Evolutionary conservation across 2,797 vertebrate species (phyloP).

Genomic region (Chromis chromis): DNA sequence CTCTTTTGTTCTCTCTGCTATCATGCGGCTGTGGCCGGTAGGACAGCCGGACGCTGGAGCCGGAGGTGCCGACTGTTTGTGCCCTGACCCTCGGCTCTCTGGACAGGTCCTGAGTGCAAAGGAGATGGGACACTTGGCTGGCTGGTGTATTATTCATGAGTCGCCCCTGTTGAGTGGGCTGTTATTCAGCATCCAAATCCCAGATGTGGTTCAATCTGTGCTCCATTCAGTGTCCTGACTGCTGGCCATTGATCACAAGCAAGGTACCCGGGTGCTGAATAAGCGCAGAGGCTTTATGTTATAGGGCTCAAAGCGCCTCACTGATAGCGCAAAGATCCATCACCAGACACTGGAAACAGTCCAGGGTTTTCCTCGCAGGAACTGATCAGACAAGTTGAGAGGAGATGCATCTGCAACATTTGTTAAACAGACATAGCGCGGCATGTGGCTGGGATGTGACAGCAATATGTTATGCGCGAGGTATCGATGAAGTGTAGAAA

Average conservation of each 20-base stretch:
- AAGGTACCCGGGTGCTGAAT: constrained; percentile 84
- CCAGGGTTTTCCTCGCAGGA: constrained; percentile 59
- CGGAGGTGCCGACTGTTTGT: constrained; percentile 48
- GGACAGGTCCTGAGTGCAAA: constrained; percentile 58
- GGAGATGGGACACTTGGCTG: constrained; percentile 58
- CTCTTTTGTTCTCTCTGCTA: constrained; percentile 25
- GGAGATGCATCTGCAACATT: constrained; percentile 52
- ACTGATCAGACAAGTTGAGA: constrained; percentile 50
- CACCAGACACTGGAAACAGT: constrained; percentile 69
- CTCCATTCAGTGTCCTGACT: constrained; percentile 82
- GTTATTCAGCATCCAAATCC: constrained; percentile 81
- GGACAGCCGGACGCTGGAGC: constrained; percentile 29
- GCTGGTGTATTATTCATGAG: constrained; percentile 80
- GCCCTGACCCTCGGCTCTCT: constrained; percentile 61
- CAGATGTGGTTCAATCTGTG: constrained; percentile 84
- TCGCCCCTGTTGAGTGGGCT: constrained; percentile 76
- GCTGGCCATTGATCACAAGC: constrained; percentile 87
- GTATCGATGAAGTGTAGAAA: neutral
- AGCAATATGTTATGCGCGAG: constrained; percentile 42
- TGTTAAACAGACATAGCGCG: constrained; percentile 48
- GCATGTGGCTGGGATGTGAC: constrained; percentile 54
- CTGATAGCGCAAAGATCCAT: constrained; percentile 84
- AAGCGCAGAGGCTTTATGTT: constrained; percentile 83
- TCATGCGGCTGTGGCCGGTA: constrained; percentile 21
- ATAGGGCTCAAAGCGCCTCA: constrained; percentile 77